Percentiles rank a stretch among this genome's conserved stretches.
phyloP scores from a whole-genome alignment of 2,113 vertebrate species.

The Heloderma charlesbogerti region DNA sequence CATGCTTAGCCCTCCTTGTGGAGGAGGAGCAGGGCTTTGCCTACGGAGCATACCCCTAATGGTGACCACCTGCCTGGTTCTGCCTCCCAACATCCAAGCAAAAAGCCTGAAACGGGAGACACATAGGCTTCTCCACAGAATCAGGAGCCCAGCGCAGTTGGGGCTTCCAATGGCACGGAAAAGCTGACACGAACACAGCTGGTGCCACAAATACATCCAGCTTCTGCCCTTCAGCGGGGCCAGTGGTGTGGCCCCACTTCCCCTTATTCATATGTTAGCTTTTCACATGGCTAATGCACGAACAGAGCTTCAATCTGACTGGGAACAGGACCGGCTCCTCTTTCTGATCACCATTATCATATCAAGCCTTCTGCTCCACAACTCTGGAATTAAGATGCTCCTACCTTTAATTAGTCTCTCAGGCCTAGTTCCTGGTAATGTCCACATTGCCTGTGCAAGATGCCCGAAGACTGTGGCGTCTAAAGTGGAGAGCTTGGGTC shows the following conservation, averaged over 20 bases:
- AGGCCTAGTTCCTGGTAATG: conserved; percentile 92
- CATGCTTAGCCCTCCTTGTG: neutral
- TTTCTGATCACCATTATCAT: neutral
- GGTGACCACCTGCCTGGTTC: neutral
- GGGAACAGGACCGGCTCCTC: neutral
- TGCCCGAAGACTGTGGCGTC: conserved; percentile 97
- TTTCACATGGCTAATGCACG: neutral
- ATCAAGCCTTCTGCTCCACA: neutral
- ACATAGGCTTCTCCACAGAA: neutral
- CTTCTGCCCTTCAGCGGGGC: neutral
- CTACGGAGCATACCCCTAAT: neutral
- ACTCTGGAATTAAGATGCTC: conserved; percentile 21
- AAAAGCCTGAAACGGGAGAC: neutral
- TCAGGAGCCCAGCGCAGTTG: neutral
- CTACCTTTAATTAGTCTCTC: conserved; percentile 96
- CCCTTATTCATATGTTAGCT: neutral
- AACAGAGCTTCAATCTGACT: neutral
- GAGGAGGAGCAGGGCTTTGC: neutral
- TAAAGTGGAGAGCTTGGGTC: conserved; percentile 90
- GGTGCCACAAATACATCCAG: no score
- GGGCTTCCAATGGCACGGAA: neutral
- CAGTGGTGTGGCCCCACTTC: neutral
- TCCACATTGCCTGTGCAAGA: conserved; percentile 98
- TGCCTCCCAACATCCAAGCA: neutral
- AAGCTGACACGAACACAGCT: neutral